Base-by-base conservation (phyloP, 1,140 invertebrate species). In the Drosophila ironensis region DNA sequence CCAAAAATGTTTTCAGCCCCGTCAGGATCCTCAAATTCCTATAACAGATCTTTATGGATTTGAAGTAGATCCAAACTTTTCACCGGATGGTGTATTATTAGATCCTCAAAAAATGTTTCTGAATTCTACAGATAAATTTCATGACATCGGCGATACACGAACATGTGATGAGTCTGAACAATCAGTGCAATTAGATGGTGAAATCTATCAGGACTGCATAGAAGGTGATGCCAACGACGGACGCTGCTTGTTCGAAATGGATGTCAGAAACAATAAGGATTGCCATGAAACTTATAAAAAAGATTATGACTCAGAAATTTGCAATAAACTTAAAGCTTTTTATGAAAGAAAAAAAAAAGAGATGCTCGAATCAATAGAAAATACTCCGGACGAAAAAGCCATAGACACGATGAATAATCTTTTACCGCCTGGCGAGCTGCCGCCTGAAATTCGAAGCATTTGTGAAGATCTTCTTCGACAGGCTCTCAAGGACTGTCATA, bases 61-160 rank as follows among this genome's bases (percentile, higher is more conserved):
- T 4, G 73, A 84, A 24, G 3, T 20, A 5, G 74, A 71, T 17
- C 70, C 78, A 0, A 14, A 67, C 1, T 80, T 82, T n/a, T 17
- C 12, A 2, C 46, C 46, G 2, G 51, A 57, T 3, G 11, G 33
- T 12, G 14, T 16, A 4, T 4, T 5, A 12, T 12, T 33, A 12
- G 30, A 33, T 9, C 30, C 30, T 4, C 4, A 4, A 14, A 11
- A 33, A 0, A 1, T 33, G 3, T 4, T 33, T 14, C 6, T 4
- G n/a, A 12, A 33, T 33, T 5, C 30, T 1, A 5, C 11, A 4
- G 30, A 33, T 0, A 12, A 33, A 9, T 33, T 33, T 14, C 30
- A 4, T 1, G 30, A 33, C 0, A 9, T 33, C 2, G 30, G 30
- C 30, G 30, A 33, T 2, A 12, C 4, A 5, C 11, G 11, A 1